phyloP scores from a whole-genome alignment of 2,113 vertebrate genomes.

The Glareola pratincola region DNA sequence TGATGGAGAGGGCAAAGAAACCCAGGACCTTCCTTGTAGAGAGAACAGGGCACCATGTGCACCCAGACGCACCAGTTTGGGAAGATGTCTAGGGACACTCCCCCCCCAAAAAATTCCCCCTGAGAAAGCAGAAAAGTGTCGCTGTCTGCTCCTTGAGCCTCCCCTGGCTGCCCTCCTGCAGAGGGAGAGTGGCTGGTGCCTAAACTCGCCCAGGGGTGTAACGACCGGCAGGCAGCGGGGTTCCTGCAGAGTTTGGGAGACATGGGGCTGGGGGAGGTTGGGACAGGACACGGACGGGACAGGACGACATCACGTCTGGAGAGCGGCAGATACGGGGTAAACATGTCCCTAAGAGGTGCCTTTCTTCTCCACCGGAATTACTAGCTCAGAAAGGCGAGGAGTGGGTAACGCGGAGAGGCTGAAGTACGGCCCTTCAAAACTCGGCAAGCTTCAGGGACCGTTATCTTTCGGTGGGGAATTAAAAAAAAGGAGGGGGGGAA shows the following conservation, averaged over 20 bases:
- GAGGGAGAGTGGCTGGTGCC: not conserved
- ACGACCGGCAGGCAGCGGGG: not conserved
- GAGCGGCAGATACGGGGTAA: not conserved
- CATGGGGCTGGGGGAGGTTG: fast-evolving
- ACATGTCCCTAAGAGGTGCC: not conserved
- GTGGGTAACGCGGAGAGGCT: not conserved
- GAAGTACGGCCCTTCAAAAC: not conserved
- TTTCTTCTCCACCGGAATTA: not conserved
- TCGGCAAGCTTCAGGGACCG: not conserved
- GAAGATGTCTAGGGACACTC: no score
- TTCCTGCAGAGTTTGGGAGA: not conserved
- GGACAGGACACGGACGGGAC: no score
- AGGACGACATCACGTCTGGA: not conserved
- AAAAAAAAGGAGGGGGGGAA: no score
- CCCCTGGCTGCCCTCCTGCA: not conserved
- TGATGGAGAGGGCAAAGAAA: not conserved
- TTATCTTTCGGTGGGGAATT: fast-evolving
- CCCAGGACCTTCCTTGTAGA: not conserved
- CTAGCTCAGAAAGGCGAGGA: not conserved
- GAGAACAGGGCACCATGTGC: not conserved
- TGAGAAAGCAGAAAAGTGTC: not conserved
- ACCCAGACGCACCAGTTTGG: no score
- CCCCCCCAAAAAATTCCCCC: fast-evolving
- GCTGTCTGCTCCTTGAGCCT: not conserved
- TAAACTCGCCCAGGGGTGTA: not conserved